These are phyloP conservation scores for Hipposideros armiger DNA, from an alignment of 2,113 vertebrate species.

Conservation along the genomic window DNA sequence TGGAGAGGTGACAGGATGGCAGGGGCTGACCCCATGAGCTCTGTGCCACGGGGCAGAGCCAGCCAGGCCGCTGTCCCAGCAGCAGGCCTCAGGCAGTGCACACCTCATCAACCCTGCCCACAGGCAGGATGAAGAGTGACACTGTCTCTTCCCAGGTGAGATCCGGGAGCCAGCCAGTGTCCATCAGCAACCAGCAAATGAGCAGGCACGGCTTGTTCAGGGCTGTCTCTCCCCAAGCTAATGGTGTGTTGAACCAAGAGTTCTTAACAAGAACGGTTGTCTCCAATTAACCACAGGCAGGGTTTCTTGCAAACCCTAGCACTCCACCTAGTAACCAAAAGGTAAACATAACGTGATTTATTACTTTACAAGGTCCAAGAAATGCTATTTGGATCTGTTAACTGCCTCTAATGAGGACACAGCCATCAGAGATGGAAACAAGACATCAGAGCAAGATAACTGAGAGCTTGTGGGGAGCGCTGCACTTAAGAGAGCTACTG, in stretches of 20 bases:
- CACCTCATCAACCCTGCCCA: not conserved
- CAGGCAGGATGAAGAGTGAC: not conserved
- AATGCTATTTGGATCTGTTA: slow-evolving; percentile 50
- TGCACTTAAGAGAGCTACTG: not conserved
- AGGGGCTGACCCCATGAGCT: not conserved
- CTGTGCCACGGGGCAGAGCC: not conserved
- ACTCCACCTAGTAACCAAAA: slow-evolving; percentile 58
- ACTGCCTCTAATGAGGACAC: slow-evolving; percentile 6
- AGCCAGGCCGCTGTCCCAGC: too few relatives aligned
- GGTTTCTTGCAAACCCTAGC: not conserved
- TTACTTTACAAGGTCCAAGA: not conserved
- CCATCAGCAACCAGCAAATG: slow-evolving; percentile 54
- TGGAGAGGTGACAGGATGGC: accelerated
- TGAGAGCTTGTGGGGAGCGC: not conserved
- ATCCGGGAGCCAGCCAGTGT: not conserved
- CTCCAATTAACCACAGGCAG: slow-evolving; percentile 59
- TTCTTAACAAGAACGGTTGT: slow-evolving; percentile 41
- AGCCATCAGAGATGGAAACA: not conserved
- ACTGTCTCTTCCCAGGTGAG: not conserved
- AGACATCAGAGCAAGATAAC: not conserved
- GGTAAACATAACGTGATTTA: slow-evolving; percentile 53
- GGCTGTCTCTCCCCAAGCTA: not conserved
- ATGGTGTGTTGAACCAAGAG: not conserved
- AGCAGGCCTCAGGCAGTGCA: not conserved
- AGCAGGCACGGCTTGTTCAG: not conserved